Conservation (phyloP, 2,113 vertebrate species). For the Tragelaphus imberbis region DNA sequence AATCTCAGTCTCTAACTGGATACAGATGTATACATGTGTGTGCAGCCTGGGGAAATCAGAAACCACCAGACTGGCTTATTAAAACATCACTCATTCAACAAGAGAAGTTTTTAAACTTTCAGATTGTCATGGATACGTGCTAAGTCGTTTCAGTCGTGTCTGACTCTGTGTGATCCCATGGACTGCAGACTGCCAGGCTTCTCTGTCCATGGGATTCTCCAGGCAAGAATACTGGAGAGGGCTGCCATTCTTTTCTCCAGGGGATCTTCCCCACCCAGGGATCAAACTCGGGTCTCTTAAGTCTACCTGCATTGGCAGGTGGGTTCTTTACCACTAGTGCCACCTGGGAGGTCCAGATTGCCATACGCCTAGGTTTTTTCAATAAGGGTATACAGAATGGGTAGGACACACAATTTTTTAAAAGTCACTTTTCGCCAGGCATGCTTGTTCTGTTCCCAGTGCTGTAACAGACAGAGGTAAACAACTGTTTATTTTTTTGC, state of each 20-base stretch:
- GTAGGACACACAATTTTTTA: background rate
- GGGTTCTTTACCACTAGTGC: background rate
- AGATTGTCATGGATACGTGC: background rate
- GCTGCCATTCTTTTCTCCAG: background rate
- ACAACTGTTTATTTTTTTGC: background rate
- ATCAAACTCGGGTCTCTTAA: background rate
- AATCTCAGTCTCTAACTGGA: background rate
- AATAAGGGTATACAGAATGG: background rate
- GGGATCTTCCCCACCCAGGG: background rate
- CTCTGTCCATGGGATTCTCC: background rate
- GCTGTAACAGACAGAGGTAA: background rate
- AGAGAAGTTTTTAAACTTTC: background rate
- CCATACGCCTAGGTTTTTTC: background rate
- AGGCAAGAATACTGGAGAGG: background rate
- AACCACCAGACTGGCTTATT: background rate
- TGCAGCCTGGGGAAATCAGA: background rate
- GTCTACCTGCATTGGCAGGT: background rate
- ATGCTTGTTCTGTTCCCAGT: background rate
- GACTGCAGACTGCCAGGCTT: background rate
- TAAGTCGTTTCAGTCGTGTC: background rate
- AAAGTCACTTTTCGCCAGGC: background rate
- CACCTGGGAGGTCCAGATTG: background rate
- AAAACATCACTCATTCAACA: background rate
- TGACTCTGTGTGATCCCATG: background rate
- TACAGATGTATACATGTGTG: background rate